Percentiles rank a stretch among this genome's conserved stretches.
Evolutionary conservation across 2,888 invertebrate genomes (phyloP).

Genomic region (Gymnocheta viridis): DNA sequence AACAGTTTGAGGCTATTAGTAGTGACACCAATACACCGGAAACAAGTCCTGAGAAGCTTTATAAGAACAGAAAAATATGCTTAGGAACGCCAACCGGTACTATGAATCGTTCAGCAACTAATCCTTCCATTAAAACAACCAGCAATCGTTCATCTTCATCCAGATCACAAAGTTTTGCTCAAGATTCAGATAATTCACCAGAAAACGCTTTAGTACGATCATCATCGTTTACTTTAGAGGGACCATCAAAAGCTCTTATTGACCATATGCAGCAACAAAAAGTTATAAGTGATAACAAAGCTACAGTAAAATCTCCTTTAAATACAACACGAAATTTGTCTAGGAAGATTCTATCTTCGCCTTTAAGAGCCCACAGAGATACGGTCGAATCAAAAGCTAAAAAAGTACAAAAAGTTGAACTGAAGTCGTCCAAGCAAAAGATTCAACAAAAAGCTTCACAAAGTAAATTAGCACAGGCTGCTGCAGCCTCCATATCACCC

Average conservation of each 20-base stretch:
- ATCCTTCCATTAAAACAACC: slow-evolving; percentile 73
- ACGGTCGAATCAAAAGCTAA: slow-evolving; percentile 80
- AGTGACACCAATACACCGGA: slow-evolving; percentile 37
- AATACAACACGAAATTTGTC: neutral
- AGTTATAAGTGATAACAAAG: neutral
- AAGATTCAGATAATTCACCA: slow-evolving; percentile 47
- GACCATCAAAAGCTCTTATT: slow-evolving; percentile 88
- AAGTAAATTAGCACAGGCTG: slow-evolving; percentile 59
- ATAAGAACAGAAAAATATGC: neutral
- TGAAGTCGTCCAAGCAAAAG: slow-evolving; percentile 70
- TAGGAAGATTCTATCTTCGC: slow-evolving; percentile 30
- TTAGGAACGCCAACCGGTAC: neutral
- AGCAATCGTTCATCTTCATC: slow-evolving; percentile 53
- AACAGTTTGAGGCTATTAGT: slow-evolving; percentile 60
- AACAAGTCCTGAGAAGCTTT: slow-evolving; percentile 38
- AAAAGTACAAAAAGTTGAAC: slow-evolving; percentile 76
- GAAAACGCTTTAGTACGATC: slow-evolving; percentile 84
- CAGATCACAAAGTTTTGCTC: slow-evolving; percentile 80
- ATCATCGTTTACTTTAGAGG: slow-evolving; percentile 90
- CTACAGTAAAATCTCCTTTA: neutral
- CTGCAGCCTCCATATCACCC: slow-evolving; percentile 42
- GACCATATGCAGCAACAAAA: slow-evolving; percentile 76
- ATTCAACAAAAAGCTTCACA: slow-evolving; percentile 59
- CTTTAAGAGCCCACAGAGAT: slow-evolving; percentile 74
- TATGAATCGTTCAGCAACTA: slow-evolving; percentile 76